Percentiles rank a stretch among this genome's conserved stretches.
Evolutionary conservation across 2,113 vertebrate species (phyloP).

Genomic region (Poecile atricapillus): DNA sequence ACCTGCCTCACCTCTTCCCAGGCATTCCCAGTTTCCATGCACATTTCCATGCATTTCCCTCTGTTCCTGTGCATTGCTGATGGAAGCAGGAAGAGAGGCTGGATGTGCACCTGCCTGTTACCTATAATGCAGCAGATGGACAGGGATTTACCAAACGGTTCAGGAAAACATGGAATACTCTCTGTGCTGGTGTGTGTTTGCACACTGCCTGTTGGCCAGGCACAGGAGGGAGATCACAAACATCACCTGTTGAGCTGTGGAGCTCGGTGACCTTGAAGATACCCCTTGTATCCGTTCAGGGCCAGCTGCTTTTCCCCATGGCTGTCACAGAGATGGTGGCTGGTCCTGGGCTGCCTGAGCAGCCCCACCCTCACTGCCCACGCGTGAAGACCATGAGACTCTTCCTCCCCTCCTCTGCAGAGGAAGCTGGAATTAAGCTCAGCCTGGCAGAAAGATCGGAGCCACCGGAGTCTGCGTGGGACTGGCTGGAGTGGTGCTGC

Average conservation of each 20-base stretch:
- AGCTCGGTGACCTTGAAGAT: not conserved
- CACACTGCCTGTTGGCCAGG: not conserved
- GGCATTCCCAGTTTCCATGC: not conserved
- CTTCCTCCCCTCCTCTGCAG: not conserved
- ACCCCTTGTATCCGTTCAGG: accelerated
- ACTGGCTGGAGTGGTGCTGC: not conserved
- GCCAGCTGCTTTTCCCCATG: not conserved
- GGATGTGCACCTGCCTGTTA: not conserved
- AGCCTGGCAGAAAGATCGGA: accelerated
- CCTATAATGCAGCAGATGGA: not conserved
- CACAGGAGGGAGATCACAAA: not conserved
- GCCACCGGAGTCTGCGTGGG: accelerated
- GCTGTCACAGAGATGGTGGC: not conserved
- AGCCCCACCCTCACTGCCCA: not conserved
- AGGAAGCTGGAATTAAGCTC: not conserved
- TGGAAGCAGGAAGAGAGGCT: not conserved
- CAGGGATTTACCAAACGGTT: not conserved
- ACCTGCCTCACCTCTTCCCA: not conserved
- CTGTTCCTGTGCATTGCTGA: not conserved
- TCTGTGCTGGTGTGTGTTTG: not conserved
- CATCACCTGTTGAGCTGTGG: not conserved
- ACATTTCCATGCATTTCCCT: not conserved
- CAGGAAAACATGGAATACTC: not conserved
- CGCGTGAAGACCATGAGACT: accelerated
- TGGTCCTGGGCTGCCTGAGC: not conserved